phyloP scores from a whole-genome alignment of 1,140 invertebrate genomes.

The Cydia amplana region DNA sequence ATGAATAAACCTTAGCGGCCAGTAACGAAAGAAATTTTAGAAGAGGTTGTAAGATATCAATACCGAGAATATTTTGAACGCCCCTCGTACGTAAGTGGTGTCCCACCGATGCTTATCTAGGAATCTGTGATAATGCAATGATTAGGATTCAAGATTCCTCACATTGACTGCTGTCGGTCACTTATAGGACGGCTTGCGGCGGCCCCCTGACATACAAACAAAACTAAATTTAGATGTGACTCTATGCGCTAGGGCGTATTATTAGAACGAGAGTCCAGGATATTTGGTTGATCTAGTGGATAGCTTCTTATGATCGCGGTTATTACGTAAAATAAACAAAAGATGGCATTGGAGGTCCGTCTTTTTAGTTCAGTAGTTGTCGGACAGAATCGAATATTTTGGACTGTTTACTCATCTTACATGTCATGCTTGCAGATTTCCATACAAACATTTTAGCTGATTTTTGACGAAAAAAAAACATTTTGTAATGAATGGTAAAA shows the following conservation, averaged over 20 bases:
- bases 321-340: not conserved
- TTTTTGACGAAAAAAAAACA: no score
- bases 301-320: not conserved
- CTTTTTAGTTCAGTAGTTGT: no score
- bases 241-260: slow-evolving; percentile 70
- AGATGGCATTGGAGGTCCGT: not conserved
- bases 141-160: slow-evolving; percentile 1
- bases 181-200: slow-evolving; percentile 61
- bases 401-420: no score
- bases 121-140: not conserved
- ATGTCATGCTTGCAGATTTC: no score
- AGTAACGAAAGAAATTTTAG: no score
- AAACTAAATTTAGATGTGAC: slow-evolving; percentile 73
- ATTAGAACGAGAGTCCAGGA: slow-evolving; percentile 51
- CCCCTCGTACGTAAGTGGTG: no score
- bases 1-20: no score
- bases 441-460: no score
- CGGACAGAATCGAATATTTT: not conserved
- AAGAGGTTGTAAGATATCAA: no score
- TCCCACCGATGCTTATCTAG: not conserved
- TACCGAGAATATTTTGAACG: no score
- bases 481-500: no score
- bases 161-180: slow-evolving; percentile 44
- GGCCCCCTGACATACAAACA: slow-evolving; percentile 75
- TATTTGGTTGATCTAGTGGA: slow-evolving; percentile 22